phyloP scores from a whole-genome alignment of 1,140 invertebrate species.

The Lepidurus packardi region DNA sequence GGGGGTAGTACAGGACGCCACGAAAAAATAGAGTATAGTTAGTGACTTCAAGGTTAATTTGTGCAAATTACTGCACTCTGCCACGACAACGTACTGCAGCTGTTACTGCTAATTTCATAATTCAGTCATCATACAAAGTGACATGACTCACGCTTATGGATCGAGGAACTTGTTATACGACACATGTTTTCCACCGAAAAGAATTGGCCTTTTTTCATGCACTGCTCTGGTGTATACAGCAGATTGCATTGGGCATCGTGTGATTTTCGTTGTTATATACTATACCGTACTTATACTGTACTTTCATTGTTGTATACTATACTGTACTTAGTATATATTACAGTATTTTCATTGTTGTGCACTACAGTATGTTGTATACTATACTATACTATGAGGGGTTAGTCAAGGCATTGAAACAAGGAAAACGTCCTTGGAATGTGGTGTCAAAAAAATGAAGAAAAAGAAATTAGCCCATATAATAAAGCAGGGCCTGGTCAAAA shows the following conservation, averaged over 20 bases:
- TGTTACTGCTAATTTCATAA: background rate
- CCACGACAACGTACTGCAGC: background rate
- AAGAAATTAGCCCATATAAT: background rate
- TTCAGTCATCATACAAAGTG: background rate
- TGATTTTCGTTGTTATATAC: background rate
- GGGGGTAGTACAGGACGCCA: background rate
- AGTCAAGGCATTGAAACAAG: background rate
- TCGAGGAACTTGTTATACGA: background rate
- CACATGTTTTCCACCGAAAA: background rate
- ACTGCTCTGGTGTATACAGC: no score
- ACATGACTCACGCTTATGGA: background rate
- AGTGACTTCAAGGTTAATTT: constrained; percentile 2
- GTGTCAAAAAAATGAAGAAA: background rate
- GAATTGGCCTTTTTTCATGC: no score
- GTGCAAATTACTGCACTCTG: background rate
- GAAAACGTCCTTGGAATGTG: background rate
- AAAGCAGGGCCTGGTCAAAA: background rate
- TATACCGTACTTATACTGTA: no score
- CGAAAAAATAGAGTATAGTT: background rate
- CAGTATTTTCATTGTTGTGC: background rate
- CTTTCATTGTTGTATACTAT: background rate
- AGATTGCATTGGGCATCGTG: no score
- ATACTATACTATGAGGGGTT: background rate
- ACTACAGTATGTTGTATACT: background rate
- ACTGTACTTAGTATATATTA: background rate